These are phyloP conservation scores for Sarcophaga subvicina DNA, from an alignment of 2,888 invertebrate genomes.

Conservation along the genomic window DNA sequence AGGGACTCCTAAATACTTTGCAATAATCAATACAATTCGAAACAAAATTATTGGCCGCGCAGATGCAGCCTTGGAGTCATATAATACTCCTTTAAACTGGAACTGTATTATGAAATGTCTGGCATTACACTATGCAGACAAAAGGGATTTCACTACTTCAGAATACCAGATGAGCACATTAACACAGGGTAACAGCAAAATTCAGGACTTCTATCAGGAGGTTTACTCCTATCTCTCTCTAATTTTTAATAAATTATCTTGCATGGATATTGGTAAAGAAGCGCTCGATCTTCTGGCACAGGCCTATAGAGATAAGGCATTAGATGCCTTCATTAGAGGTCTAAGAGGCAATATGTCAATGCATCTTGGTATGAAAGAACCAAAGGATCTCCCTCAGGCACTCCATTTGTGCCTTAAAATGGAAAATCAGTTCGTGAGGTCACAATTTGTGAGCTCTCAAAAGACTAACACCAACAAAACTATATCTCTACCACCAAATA, in stretches of 20 bases:
- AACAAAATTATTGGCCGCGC: conserved; percentile 48
- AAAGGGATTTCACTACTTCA: not conserved
- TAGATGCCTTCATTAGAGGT: too few species aligned
- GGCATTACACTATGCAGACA: not conserved
- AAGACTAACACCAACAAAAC: too few species aligned
- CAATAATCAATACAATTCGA: conserved; percentile 35
- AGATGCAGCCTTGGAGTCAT: conserved; percentile 39
- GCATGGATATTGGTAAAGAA: conserved; percentile 24
- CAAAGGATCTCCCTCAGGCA: not conserved
- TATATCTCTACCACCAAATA: too few species aligned
- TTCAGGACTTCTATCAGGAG: not conserved
- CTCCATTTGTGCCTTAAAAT: too few species aligned
- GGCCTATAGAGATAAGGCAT: too few species aligned
- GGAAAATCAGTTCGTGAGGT: too few species aligned
- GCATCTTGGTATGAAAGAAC: too few species aligned
- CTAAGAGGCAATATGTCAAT: too few species aligned
- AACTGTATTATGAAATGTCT: not conserved
- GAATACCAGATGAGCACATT: not conserved
- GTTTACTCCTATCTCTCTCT: not conserved
- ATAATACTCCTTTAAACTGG: conserved; percentile 9
- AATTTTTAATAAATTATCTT: conserved; percentile 10
- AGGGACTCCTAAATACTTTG: conserved; percentile 49
- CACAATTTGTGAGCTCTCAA: too few species aligned
- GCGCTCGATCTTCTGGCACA: conserved; percentile 5
- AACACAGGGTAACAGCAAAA: not conserved